phyloP scores from a whole-genome alignment of 2,797 vertebrate genomes.

The Sebastes elongatus region DNA sequence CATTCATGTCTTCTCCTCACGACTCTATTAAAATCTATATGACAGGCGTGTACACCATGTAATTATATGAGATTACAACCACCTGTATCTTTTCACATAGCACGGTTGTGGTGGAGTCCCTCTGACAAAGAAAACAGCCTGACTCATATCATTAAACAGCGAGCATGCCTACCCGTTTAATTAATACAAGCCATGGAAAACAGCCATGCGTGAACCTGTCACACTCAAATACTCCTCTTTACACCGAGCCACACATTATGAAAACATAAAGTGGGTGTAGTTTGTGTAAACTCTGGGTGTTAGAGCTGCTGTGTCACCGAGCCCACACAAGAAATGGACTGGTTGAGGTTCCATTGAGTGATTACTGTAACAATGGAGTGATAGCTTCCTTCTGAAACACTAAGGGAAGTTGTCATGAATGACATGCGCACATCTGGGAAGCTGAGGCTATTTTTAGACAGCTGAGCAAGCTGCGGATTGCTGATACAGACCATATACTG shows the following conservation, averaged over 20 bases:
- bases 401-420: slow-evolving; percentile 33
- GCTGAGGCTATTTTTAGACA: slow-evolving; percentile 32
- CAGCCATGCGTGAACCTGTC: neutral
- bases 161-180: neutral
- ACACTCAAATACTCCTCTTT: slow-evolving; percentile 28
- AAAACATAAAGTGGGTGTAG: slow-evolving; percentile 50
- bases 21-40: neutral
- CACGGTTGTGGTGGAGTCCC: slow-evolving; percentile 16
- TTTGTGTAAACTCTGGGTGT: slow-evolving; percentile 25
- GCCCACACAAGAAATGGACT: slow-evolving; percentile 21
- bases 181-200: slow-evolving; percentile 21
- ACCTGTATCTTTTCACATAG: neutral
- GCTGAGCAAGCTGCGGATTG: neutral
- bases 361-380: slow-evolving; percentile 53
- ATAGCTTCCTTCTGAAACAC: slow-evolving; percentile 31
- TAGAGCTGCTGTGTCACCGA: slow-evolving; percentile 50
- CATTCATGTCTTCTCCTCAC: neutral
- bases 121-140: slow-evolving; percentile 21
- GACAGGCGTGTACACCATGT: neutral
- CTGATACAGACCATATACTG: neutral
- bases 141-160: slow-evolving; percentile 39
- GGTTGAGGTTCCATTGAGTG: neutral
- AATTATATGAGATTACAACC: neutral
- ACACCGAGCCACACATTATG: slow-evolving; percentile 15
- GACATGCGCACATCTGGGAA: slow-evolving; percentile 36